Base-by-base conservation (phyloP, 2,797 vertebrate species). In the Syngnathus rostellatus region DNA sequence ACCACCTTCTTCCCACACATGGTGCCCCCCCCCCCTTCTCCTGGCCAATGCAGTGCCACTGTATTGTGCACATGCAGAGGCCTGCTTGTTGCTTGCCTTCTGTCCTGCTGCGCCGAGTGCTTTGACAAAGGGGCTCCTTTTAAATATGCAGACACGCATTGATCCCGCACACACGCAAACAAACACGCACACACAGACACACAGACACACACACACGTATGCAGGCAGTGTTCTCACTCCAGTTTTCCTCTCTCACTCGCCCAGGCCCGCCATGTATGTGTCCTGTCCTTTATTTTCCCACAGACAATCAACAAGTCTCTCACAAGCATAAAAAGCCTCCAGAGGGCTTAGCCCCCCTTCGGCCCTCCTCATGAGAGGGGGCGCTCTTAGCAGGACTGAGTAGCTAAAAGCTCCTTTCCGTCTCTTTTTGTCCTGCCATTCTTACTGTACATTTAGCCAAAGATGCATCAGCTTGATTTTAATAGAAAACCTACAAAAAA, bases 31-130 rank as follows among this genome's bases (percentile, higher is more conserved):
- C 48, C 62, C 23, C 23, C 23, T 23, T 31, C 64, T n/a, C 38
- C 11, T 19, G 17, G 6, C 81, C 85, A 84, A 81, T 81, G 82
- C 69, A 81, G 85, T 85, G 79, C 87, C 85, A 85, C 89, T 90
- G 89, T 87, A 90, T 92, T 92, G 91, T 92, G 86, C 89, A 81
- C 80, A 77, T 62, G 73, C 85, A 85, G 83, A 83, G 81, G 79
- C 80, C 84, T 69, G 89, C 90, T 91, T 89, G 90, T 90, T 91
- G 88, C 89, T 87, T 83, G 90, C 89, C 90, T 89, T 88, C 89
- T 92, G 89, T 90, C 89, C 85, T 85, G 85, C 84, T 86, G 84
- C 75, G 83, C 82, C 68, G 82, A 87, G 83, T 72, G 83, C 68
- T 75, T 82, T 66, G 80, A 87, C 85, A 87, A 89, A 88, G 80